Evolutionary conservation across 2,888 invertebrate species (phyloP).

Genomic region (Agelastica alni): DNA sequence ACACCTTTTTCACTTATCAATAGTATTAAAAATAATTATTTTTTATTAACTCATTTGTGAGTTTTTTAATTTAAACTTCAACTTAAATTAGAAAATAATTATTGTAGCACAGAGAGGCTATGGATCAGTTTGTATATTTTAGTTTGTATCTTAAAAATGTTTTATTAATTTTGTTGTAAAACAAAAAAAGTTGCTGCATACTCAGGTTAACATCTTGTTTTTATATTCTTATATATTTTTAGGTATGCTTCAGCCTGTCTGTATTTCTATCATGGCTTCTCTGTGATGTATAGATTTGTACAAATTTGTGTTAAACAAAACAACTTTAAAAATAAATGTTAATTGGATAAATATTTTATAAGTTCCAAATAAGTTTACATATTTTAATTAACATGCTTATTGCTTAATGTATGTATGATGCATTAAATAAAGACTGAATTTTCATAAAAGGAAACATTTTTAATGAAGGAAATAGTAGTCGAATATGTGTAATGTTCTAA

Average conservation of each 20-base stretch:
- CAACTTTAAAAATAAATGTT: not conserved
- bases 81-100: slow-evolving; percentile 6
- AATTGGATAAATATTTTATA: not conserved
- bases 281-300: slow-evolving; percentile 1
- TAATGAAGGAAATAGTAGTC: too few relatives aligned
- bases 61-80: not conserved
- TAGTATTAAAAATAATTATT: slow-evolving; percentile 7
- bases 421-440: too few relatives aligned
- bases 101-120: slow-evolving; percentile 11
- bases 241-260: not conserved
- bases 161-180: not conserved
- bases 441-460: too few relatives aligned
- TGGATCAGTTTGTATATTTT: not conserved
- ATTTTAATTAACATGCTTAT: too few relatives aligned
- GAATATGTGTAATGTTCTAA: too few relatives aligned
- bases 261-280: not conserved
- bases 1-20: not conserved
- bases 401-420: too few relatives aligned
- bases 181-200: not conserved
- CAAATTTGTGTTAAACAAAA: not conserved
- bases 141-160: not conserved
- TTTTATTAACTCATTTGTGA: slow-evolving; percentile 1
- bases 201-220: not conserved
- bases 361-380: slow-evolving; percentile 2
- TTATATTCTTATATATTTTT: not conserved